Evolutionary conservation across 2,797 vertebrate genomes (phyloP).

Genomic region (Telmatherina bonti): DNA sequence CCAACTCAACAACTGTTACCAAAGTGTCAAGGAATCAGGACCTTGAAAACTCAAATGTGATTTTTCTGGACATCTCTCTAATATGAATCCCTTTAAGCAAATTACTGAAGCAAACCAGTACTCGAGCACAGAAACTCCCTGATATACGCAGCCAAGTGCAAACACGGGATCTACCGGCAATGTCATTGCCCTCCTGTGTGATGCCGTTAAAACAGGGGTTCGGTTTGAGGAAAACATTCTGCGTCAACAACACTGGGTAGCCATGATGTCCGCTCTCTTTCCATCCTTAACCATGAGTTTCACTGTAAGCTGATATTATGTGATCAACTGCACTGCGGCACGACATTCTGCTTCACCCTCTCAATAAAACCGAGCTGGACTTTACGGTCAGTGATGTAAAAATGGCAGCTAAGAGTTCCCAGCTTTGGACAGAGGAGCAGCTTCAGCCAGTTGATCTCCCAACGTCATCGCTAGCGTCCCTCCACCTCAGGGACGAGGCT

Average conservation of each 20-base stretch:
- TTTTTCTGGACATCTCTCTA: slow-evolving; percentile 11
- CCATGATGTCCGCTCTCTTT: slow-evolving; percentile 59
- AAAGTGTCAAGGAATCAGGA: slow-evolving; percentile 19
- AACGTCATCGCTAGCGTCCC: slow-evolving; percentile 84
- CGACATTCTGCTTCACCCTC: slow-evolving; percentile 51
- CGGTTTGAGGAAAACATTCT: slow-evolving; percentile 42
- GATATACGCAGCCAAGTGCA: slow-evolving; percentile 7
- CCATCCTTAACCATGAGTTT: slow-evolving; percentile 61
- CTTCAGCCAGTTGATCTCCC: slow-evolving; percentile 82
- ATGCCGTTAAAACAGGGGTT: slow-evolving; percentile 38
- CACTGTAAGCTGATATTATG: slow-evolving; percentile 73
- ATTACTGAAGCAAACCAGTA: slow-evolving; percentile 22
- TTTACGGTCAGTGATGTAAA: slow-evolving; percentile 49
- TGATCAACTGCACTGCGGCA: slow-evolving; percentile 53
- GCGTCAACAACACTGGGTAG: slow-evolving; percentile 67
- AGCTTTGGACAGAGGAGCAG: slow-evolving; percentile 77
- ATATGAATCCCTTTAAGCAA: slow-evolving; percentile 33
- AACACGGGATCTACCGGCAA: slow-evolving; percentile 37
- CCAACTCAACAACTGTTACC: slow-evolving; percentile 25
- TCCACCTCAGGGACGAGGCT: slow-evolving; percentile 86
- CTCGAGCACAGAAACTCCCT: slow-evolving; percentile 14
- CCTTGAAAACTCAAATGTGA: too few relatives aligned
- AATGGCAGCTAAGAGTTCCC: slow-evolving; percentile 83
- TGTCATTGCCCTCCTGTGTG: slow-evolving; percentile 50
- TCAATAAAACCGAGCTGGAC: slow-evolving; percentile 54